Conservation (phyloP, 2,797 vertebrate species). For the Halcyon chelicuti region DNA sequence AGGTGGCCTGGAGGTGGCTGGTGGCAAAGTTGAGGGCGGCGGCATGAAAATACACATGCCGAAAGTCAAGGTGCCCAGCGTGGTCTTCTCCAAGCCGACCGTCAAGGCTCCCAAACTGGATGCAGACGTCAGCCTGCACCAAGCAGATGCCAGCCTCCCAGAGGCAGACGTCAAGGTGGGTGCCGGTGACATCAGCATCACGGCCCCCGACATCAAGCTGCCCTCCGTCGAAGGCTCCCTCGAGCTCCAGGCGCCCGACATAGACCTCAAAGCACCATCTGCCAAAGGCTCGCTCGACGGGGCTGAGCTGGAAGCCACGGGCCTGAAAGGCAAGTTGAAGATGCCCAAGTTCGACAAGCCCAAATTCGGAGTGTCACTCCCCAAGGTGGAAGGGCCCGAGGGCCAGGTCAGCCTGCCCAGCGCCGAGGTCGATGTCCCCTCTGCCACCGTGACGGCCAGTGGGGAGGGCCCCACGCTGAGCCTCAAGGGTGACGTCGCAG, state of each 20-base stretch:
- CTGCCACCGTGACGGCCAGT: background rate
- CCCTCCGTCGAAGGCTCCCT: background rate
- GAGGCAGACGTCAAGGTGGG: background rate
- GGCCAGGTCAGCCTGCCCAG: background rate
- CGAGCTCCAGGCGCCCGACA: background rate
- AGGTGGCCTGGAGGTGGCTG: background rate
- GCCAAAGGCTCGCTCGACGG: background rate
- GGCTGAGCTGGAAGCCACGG: background rate
- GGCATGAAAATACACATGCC: conserved; percentile 20
- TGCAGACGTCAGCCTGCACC: background rate
- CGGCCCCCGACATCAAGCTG: background rate
- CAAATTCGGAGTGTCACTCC: background rate
- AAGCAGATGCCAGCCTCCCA: background rate
- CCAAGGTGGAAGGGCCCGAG: background rate
- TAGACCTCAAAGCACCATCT: background rate
- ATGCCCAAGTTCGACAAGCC: background rate
- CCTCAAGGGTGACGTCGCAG: background rate
- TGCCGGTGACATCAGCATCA: background rate
- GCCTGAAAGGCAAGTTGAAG: background rate
- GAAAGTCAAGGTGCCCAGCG: background rate
- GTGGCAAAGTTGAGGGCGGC: background rate
- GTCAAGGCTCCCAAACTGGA: background rate
- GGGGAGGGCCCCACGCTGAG: background rate
- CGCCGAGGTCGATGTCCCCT: background rate
- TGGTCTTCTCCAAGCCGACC: background rate